phyloP scores from a whole-genome alignment of 2,797 vertebrate species.

The Pangasius mekongensis region DNA sequence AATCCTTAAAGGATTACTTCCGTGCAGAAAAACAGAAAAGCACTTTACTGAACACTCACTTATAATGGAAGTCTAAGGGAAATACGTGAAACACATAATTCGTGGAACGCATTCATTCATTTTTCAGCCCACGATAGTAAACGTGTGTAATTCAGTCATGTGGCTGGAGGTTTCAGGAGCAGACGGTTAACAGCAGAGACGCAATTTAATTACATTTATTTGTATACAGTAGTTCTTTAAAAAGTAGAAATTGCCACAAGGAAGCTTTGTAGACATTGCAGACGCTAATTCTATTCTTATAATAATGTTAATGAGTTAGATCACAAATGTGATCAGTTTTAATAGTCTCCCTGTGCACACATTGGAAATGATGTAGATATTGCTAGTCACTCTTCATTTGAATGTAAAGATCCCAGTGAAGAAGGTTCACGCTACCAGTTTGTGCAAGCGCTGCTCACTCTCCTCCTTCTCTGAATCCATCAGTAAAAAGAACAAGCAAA shows the following conservation, averaged over 20 bases:
- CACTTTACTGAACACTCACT: background rate
- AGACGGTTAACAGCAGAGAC: background rate
- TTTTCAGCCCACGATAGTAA: background rate
- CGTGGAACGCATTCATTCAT: background rate
- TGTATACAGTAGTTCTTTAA: background rate
- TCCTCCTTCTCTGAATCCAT: background rate
- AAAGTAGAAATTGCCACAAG: background rate
- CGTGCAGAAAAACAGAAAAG: background rate
- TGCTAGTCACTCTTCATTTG: background rate
- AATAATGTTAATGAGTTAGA: background rate
- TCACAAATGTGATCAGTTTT: background rate
- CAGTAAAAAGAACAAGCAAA: background rate
- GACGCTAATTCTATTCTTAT: background rate
- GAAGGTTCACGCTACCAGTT: background rate
- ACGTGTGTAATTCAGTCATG: background rate
- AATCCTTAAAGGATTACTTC: background rate
- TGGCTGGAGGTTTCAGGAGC: background rate
- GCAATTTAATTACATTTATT: background rate
- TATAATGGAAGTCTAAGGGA: background rate
- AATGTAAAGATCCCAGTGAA: background rate
- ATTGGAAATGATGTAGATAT: background rate
- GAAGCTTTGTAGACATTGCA: no score
- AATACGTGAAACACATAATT: background rate
- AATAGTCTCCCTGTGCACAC: background rate
- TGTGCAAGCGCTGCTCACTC: background rate